Evolutionary conservation across 92 coral and sea anemone genomes (phyloP).

Genomic region (Plumapathes pennacea): DNA sequence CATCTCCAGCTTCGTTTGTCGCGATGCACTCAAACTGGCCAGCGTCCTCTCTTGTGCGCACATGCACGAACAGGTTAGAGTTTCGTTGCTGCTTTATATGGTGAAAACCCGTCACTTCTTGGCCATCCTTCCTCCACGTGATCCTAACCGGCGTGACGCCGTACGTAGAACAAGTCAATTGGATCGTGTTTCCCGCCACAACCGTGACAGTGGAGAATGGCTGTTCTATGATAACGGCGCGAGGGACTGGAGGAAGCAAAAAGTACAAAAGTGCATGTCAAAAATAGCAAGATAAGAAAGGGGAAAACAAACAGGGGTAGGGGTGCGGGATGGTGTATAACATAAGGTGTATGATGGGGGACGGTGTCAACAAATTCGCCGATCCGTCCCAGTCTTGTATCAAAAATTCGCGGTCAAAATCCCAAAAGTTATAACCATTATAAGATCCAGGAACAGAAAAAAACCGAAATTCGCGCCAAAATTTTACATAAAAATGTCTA

Average conservation of each 20-base stretch:
- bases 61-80: constrained; percentile 49
- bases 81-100: constrained; percentile 40
- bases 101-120: constrained; percentile 15
- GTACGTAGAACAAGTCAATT: constrained; percentile 53
- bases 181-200: constrained; percentile 63
- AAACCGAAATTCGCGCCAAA: too few species aligned
- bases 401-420: too few species aligned
- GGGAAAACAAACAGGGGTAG: too few species aligned
- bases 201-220: constrained; percentile 53
- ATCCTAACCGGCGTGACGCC: constrained; percentile 21
- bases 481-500: too few species aligned
- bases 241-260: constrained; percentile 48
- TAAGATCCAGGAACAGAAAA: too few species aligned
- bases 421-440: too few species aligned
- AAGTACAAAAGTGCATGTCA: background rate
- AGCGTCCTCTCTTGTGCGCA: constrained; percentile 45
- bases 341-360: too few species aligned
- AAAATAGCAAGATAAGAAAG: too few species aligned
- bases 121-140: constrained; percentile 71
- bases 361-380: too few species aligned
- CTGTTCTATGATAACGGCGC: constrained; percentile 53
- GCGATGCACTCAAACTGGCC: constrained; percentile 79
- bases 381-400: too few species aligned
- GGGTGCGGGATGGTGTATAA: too few species aligned
- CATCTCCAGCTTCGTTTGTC: constrained; percentile 39